Conservation (phyloP, 2,797 vertebrate genomes). For the Scyliorhinus canicula region DNA sequence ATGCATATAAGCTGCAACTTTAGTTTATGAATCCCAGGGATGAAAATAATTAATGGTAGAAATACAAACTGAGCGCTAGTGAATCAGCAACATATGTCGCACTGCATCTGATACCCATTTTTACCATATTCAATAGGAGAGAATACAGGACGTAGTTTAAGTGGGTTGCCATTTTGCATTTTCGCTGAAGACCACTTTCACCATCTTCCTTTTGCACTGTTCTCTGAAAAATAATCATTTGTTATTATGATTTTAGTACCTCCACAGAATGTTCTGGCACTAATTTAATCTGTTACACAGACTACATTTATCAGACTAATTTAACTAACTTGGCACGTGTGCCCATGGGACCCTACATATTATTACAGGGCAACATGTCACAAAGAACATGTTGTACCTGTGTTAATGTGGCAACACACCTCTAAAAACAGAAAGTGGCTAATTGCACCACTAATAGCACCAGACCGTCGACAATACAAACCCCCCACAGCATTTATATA, state of each 20-base stretch:
- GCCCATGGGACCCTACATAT: too few relatives aligned
- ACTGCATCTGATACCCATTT: too few relatives aligned
- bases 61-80: too few relatives aligned
- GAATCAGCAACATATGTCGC: too few relatives aligned
- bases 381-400: neutral
- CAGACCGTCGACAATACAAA: neutral
- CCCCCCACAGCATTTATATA: neutral
- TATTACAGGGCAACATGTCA: neutral
- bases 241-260: neutral
- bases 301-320: neutral
- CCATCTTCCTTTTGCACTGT: too few relatives aligned
- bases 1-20: too few relatives aligned
- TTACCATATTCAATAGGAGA: too few relatives aligned
- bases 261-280: neutral
- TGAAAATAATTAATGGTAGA: too few relatives aligned
- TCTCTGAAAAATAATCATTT: neutral
- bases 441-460: neutral
- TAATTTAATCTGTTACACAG: conserved; percentile 6
- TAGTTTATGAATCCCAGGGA: too few relatives aligned
- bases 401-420: neutral
- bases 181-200: too few relatives aligned
- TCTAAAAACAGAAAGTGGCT: neutral
- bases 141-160: too few relatives aligned
- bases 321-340: neutral
- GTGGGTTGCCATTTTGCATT: too few relatives aligned